Conservation (phyloP, 2,113 vertebrate genomes). For the Percopsis transmontana region DNA sequence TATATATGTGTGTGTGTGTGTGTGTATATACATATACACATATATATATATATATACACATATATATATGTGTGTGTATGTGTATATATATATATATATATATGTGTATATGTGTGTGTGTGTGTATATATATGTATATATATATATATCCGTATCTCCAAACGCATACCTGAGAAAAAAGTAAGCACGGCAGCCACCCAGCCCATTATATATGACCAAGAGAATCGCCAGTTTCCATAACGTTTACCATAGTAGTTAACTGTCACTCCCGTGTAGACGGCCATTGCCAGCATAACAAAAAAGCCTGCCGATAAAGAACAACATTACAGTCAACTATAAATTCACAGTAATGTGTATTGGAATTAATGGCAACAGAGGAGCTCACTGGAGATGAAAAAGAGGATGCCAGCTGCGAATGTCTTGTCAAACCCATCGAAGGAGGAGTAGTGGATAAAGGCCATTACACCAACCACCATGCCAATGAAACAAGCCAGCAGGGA, state of each 20-base stretch:
- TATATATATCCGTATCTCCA: no score
- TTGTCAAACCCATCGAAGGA: constrained; percentile 79
- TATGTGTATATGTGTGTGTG: no score
- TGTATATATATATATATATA: no score
- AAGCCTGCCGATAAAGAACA: constrained; percentile 61
- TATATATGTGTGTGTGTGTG: no score
- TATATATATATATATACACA: no score
- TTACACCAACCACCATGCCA: constrained; percentile 78
- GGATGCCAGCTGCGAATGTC: constrained; percentile 80
- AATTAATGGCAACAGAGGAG: not conserved
- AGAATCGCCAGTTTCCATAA: constrained; percentile 81
- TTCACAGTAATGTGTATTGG: not conserved
- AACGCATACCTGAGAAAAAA: constrained; percentile 78
- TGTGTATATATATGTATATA: no score
- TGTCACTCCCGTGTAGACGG: constrained; percentile 81
- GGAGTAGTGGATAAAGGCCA: constrained; percentile 81
- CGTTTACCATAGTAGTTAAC: constrained; percentile 82
- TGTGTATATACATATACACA: no score
- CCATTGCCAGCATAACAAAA: constrained; percentile 82
- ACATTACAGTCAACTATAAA: not conserved
- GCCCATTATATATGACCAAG: constrained; percentile 83
- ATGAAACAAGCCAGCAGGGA: constrained; percentile 80
- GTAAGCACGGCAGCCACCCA: constrained; percentile 83
- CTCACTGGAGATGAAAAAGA: constrained; percentile 82
- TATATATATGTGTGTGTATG: no score